These are phyloP conservation scores for Eleginops maclovinus DNA, from an alignment of 2,113 vertebrate genomes.

Conservation along the genomic window DNA sequence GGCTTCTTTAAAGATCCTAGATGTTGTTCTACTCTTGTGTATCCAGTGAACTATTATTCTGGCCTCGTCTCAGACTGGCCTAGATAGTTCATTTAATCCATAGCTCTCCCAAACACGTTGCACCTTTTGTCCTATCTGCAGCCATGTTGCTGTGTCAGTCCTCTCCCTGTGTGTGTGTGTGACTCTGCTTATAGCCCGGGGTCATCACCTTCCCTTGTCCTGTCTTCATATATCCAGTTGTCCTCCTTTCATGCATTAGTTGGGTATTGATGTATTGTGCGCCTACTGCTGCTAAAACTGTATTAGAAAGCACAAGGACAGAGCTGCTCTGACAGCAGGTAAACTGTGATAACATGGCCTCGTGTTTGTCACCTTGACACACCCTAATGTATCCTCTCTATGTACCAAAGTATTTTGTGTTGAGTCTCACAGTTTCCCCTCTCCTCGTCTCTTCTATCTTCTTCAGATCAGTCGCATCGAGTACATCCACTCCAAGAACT, in stretches of 20 bases:
- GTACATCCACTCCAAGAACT: slow-evolving; percentile 99
- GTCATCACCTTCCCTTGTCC: slow-evolving; percentile 25
- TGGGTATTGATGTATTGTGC: slow-evolving; percentile 13
- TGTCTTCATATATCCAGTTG: slow-evolving; percentile 27
- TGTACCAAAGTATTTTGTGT: neutral
- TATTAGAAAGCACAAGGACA: neutral
- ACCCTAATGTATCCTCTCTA: neutral
- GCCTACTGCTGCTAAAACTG: neutral
- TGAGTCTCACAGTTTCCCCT: neutral
- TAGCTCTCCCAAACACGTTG: slow-evolving; percentile 6
- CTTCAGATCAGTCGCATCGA: slow-evolving; percentile 95
- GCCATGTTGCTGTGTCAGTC: slow-evolving; percentile 44
- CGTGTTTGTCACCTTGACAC: neutral
- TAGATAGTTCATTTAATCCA: slow-evolving; percentile 35
- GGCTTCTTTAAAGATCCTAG: slow-evolving; percentile 18
- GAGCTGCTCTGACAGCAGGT: neutral
- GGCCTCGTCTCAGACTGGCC: slow-evolving; percentile 23
- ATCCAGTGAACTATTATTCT: slow-evolving; percentile 16
- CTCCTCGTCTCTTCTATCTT: neutral
- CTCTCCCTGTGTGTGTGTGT: neutral
- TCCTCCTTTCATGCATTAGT: slow-evolving; percentile 7
- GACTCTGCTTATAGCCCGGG: slow-evolving; percentile 25
- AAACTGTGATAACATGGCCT: neutral
- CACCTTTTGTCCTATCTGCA: slow-evolving; percentile 42
- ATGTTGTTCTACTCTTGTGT: slow-evolving; percentile 1